These are phyloP conservation scores for Dolichopus griseipennis DNA, from an alignment of 2,888 invertebrate genomes.

Conservation along the genomic window DNA sequence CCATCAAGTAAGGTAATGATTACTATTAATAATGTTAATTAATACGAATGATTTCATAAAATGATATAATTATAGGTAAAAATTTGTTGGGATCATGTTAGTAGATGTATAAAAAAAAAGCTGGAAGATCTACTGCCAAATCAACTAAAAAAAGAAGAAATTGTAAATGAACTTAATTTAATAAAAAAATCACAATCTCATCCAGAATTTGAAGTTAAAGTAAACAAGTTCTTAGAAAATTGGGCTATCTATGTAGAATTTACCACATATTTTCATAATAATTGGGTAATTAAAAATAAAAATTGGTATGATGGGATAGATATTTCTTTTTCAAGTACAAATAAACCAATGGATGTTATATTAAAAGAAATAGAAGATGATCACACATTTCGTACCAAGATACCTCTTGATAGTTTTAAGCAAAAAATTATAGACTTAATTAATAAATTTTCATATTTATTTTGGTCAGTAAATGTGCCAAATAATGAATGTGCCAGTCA, in stretches of 20 bases:
- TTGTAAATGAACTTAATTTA: not conserved
- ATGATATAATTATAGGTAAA: not conserved
- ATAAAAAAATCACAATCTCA: not conserved
- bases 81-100: not conserved
- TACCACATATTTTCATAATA: not conserved
- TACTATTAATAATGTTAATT: too few species aligned
- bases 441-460: not conserved
- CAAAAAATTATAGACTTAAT: not conserved
- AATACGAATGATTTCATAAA: too few species aligned
- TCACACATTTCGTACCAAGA: not conserved
- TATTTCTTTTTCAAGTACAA: not conserved
- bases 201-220: not conserved
- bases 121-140: not conserved
- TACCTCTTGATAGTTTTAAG: not conserved
- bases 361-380: not conserved
- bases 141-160: not conserved
- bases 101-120: not conserved
- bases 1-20: not conserved
- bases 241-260: not conserved
- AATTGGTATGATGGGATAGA: not conserved
- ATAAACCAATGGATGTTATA: not conserved
- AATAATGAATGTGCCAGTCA: too few species aligned
- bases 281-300: not conserved
- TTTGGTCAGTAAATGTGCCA: not conserved
- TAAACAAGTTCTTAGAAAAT: not conserved